Evolutionary conservation across 2,888 invertebrate genomes (phyloP).

Genomic region (Drosophila phalerata): DNA sequence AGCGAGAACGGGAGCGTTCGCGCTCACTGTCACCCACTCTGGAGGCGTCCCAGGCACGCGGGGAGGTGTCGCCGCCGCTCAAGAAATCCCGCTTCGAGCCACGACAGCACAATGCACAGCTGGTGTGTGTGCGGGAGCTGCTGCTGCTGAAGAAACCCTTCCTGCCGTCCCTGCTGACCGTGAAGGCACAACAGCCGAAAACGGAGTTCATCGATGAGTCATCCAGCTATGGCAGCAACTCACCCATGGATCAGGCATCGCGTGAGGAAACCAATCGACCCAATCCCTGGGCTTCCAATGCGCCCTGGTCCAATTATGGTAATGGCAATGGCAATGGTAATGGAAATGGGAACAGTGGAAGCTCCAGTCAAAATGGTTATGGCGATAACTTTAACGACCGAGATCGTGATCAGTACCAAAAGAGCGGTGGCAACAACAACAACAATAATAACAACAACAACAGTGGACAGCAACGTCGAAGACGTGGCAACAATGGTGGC

Average conservation of each 20-base stretch:
- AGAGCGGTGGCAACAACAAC: conserved; percentile 50
- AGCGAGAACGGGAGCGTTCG: conserved; percentile 87
- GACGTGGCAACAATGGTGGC: conserved; percentile 65
- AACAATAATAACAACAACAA: conserved; percentile 41
- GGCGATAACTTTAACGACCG: conserved; percentile 52
- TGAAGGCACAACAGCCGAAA: conserved; percentile 81
- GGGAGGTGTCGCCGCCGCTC: conserved; percentile 75
- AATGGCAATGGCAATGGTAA: conserved; percentile 27
- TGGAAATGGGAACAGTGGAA: conserved; percentile 39
- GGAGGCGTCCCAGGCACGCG: conserved; percentile 63
- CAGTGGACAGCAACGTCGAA: conserved; percentile 62
- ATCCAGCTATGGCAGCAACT: conserved; percentile 39
- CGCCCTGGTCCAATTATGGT: conserved; percentile 70
- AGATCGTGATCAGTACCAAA: conserved; percentile 26
- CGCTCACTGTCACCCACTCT: conserved; percentile 80
- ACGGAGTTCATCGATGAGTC: conserved; percentile 64
- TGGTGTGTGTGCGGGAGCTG: conserved; percentile 83
- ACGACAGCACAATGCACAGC: conserved; percentile 84
- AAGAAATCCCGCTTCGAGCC: conserved; percentile 84
- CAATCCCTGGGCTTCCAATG: conserved; percentile 73
- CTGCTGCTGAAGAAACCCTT: conserved; percentile 81
- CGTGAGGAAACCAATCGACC: conserved; percentile 64
- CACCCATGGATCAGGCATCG: conserved; percentile 59
- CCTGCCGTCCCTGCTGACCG: conserved; percentile 77
- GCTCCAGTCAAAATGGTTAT: conserved; percentile 46